Evolutionary conservation across 2,888 invertebrate species (phyloP).

Genomic region (Polyommatus icarus): DNA sequence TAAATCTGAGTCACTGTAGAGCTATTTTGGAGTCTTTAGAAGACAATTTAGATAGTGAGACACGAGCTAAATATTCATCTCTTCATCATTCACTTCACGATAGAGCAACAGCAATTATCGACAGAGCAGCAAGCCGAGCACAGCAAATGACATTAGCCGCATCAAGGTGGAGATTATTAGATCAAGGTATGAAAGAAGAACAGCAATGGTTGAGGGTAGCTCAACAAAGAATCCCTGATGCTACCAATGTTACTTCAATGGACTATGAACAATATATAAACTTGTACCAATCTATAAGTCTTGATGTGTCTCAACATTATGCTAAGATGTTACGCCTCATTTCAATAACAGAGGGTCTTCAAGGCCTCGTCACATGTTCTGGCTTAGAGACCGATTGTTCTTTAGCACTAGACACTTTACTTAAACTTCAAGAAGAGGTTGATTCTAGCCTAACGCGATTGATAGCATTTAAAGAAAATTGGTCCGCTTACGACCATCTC

Average conservation of each 20-base stretch:
- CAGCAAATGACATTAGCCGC: slow-evolving; percentile 92
- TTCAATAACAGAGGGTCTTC: slow-evolving; percentile 86
- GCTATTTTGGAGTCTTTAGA: slow-evolving; percentile 92
- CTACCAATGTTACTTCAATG: slow-evolving; percentile 88
- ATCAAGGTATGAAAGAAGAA: slow-evolving; percentile 91
- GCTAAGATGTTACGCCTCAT: slow-evolving; percentile 87
- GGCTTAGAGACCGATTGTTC: slow-evolving; percentile 88
- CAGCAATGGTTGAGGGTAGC: slow-evolving; percentile 91
- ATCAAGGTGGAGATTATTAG: slow-evolving; percentile 89
- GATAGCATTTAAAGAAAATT: slow-evolving; percentile 87
- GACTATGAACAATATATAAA: slow-evolving; percentile 93
- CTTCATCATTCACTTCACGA: slow-evolving; percentile 89
- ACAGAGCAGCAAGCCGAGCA: slow-evolving; percentile 89
- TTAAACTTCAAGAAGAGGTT: slow-evolving; percentile 88
- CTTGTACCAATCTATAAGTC: slow-evolving; percentile 88
- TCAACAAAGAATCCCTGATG: slow-evolving; percentile 90
- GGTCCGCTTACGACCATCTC: slow-evolving; percentile 87
- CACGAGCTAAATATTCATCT: slow-evolving; percentile 85
- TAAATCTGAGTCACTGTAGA: slow-evolving; percentile 92
- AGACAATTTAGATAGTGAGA: slow-evolving; percentile 90
- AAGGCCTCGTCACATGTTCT: slow-evolving; percentile 87
- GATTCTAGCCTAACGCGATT: slow-evolving; percentile 86
- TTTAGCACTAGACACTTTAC: slow-evolving; percentile 85
- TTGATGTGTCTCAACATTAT: slow-evolving; percentile 90
- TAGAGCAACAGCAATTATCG: slow-evolving; percentile 87